Conservation (phyloP, 1,140 invertebrate genomes). For the Drosophila nikananu region DNA sequence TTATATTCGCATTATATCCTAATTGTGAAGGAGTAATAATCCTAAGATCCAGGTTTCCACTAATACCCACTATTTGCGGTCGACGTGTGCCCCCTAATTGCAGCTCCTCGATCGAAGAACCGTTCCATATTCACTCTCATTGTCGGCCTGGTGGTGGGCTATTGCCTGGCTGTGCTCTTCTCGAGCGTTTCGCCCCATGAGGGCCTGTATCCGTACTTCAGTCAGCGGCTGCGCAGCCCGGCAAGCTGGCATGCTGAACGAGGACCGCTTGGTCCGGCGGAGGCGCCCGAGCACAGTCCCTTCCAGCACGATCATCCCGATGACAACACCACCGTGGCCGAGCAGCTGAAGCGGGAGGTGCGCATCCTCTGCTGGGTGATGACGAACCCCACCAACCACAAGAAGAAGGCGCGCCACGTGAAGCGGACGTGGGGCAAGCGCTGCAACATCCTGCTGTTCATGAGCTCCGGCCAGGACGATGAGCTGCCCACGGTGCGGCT, state of each 20-base stretch:
- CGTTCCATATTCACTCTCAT: slow-evolving; percentile 42
- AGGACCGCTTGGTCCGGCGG: background rate
- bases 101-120: slow-evolving; percentile 49
- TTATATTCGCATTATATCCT: background rate
- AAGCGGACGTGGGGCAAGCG: slow-evolving; percentile 97
- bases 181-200: slow-evolving; percentile 5
- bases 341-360: slow-evolving; percentile 48
- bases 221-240: background rate
- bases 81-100: background rate
- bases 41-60: background rate
- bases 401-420: slow-evolving; percentile 83
- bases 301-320: slow-evolving; percentile 41
- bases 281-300: slow-evolving; percentile 1
- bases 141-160: slow-evolving; percentile 46
- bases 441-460: slow-evolving; percentile 96
- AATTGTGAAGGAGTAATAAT: background rate
- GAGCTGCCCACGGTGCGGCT: slow-evolving; percentile 89
- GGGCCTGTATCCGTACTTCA: slow-evolving; percentile 39
- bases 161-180: slow-evolving; percentile 36
- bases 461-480: slow-evolving; percentile 91
- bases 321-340: slow-evolving; percentile 47
- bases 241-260: background rate
- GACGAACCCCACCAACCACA: slow-evolving; percentile 54
- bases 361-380: slow-evolving; percentile 55
- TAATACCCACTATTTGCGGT: background rate